These are phyloP conservation scores for Manis crassicaudata DNA, from an alignment of 2,797 vertebrate species.

Conservation along the genomic window DNA sequence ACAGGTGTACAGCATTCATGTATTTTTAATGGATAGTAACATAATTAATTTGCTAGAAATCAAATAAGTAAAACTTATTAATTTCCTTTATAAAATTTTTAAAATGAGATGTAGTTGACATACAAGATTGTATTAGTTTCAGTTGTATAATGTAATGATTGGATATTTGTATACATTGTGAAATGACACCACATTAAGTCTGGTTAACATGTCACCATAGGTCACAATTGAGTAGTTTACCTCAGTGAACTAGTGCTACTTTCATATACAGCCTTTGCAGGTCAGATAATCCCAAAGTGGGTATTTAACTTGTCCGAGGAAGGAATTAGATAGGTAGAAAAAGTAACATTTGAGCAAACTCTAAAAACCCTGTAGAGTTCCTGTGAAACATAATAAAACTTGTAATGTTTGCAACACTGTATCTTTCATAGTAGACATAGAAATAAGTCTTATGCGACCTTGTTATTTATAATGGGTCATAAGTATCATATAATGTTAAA, in stretches of 20 bases:
- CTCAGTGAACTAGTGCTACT: not conserved
- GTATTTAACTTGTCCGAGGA: conserved; percentile 28
- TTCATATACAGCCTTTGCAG: not conserved
- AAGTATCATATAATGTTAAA: not conserved
- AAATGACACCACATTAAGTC: not conserved
- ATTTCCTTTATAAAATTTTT: not conserved
- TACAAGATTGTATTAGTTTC: not conserved
- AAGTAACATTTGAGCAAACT: not conserved
- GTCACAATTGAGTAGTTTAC: not conserved
- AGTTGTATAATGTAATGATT: not conserved
- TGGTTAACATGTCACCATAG: not conserved
- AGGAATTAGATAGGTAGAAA: conserved; percentile 20
- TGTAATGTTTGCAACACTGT: not conserved
- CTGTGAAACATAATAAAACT: not conserved
- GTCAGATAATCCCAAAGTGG: not conserved
- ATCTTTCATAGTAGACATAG: not conserved
- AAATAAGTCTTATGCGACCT: conserved; percentile 1
- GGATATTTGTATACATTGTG: not conserved
- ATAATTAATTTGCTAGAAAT: conserved; percentile 31
- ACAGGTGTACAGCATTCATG: not conserved
- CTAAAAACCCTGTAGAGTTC: not conserved
- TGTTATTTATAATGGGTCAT: conserved; percentile 10
- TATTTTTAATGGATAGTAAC: conserved; percentile 4
- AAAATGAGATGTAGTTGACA: not conserved
- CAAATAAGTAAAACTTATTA: not conserved